These are phyloP conservation scores for Acanthosoma haemorrhoidale DNA, from an alignment of 2,888 invertebrate species.

Conservation along the genomic window DNA sequence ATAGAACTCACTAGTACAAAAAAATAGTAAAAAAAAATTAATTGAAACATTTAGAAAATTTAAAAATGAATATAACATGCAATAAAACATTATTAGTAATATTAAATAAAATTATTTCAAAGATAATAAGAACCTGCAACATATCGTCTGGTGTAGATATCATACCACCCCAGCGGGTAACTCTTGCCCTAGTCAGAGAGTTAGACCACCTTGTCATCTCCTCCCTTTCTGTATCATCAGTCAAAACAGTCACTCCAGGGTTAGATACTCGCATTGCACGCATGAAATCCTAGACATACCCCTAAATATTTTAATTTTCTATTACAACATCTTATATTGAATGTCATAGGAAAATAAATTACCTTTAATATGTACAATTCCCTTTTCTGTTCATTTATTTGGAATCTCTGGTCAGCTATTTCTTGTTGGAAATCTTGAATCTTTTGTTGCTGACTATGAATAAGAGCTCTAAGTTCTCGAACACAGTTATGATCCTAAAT, in stretches of 20 bases:
- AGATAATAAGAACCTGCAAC: slow-evolving; percentile 64
- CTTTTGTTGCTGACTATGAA: slow-evolving; percentile 81
- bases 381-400: slow-evolving; percentile 82
- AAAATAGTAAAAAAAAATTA: too few relatives aligned
- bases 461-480: slow-evolving; percentile 74
- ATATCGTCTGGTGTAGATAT: slow-evolving; percentile 95
- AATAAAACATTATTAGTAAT: too few relatives aligned
- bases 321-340: background rate
- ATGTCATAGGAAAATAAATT: slow-evolving; percentile 32
- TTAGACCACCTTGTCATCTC: slow-evolving; percentile 87
- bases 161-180: slow-evolving; percentile 97
- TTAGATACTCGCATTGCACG: slow-evolving; percentile 86
- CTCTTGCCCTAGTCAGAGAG: slow-evolving; percentile 74
- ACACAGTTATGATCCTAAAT: slow-evolving; percentile 83
- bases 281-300: slow-evolving; percentile 80
- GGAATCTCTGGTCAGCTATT: slow-evolving; percentile 75
- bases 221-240: slow-evolving; percentile 90
- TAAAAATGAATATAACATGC: too few relatives aligned
- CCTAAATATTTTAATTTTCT: background rate
- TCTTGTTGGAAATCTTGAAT: slow-evolving; percentile 81
- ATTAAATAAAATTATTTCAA: too few relatives aligned
- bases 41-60: too few relatives aligned
- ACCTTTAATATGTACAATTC: slow-evolving; percentile 84
- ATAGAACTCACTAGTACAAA: too few relatives aligned
- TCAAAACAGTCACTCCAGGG: slow-evolving; percentile 79